Evolutionary conservation across 1,140 invertebrate genomes (phyloP), one percentile per base, ranked within the genome.

Genomic region (Pseudoatta argentina): DNA sequence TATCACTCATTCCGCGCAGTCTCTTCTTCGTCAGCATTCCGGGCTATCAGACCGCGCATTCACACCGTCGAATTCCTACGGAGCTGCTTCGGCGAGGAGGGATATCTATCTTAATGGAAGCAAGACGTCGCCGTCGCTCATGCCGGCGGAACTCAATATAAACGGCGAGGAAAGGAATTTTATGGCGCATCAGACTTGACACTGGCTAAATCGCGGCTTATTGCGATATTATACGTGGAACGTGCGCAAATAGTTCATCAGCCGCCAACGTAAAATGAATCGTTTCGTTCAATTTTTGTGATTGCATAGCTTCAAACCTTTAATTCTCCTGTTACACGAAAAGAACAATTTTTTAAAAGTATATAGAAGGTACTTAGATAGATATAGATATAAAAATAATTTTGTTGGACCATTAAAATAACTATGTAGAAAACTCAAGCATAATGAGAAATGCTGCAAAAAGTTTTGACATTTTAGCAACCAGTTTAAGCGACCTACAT

Each of bases 51-150:
- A 53, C 53, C 7, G 39, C 34, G 59, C 51, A 21, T 82, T 73
- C 57, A 66, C 66, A 67, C 55, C 51, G 71, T 83, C 71, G 53
- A 88, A 87, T 89, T 86, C 67, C 69, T 24, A 18, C 67, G 61
- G 77, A 79, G 85, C 81, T 75, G 75, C 64, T 61, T 53, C 67
- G 55, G 5, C 16, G n/a, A 16, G 8, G 51, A 14, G 48, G 61
- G 72, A 83, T 66, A 88, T 57, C 55, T 89, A 87, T 85, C 39
- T 85, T 81, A 86, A 77, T 66, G 59, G 55, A 82, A 59, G 72
- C 66, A 64, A 83, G 73, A 87, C 86, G 82, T 86, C 21, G 66
- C 14, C 53, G 81, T 66, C 76, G 55, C 66, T 88, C 67, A 71
- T 57, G 79, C 66, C 51, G 85, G 63, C 61, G 66, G 30, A 27